Percentiles rank a stretch among this genome's conserved stretches.
Conservation (phyloP, 1,140 invertebrate species). For the Orussus abietinus region DNA sequence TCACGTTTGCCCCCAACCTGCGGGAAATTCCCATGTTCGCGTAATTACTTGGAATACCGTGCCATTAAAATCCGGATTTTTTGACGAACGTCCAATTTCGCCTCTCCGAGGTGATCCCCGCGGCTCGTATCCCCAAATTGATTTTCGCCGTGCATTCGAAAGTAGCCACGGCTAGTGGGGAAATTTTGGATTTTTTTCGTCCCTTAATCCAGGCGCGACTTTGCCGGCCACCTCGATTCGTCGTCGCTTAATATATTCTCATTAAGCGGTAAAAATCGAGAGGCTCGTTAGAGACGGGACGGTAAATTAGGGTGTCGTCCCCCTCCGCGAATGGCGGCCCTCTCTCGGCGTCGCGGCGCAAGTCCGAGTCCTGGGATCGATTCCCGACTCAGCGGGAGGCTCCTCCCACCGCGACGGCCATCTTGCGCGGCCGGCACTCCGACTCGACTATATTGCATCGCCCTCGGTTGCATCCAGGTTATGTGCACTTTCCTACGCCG, state of each 20-base stretch:
- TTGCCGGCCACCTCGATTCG: slow-evolving; percentile 5
- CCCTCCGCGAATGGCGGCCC: no score
- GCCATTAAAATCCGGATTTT: not conserved
- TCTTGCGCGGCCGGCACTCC: slow-evolving; percentile 47
- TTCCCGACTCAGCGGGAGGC: slow-evolving; percentile 47
- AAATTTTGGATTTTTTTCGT: no score
- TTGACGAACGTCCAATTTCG: not conserved
- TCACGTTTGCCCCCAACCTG: no score
- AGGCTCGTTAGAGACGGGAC: slow-evolving; percentile 30
- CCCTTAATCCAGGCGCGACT: not conserved
- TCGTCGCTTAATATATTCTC: slow-evolving; percentile 36
- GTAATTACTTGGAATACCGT: no score
- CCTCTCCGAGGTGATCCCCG: no score
- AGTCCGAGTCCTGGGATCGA: slow-evolving; percentile 52
- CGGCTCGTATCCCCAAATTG: no score
- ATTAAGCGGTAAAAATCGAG: slow-evolving; percentile 39
- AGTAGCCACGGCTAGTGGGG: not conserved
- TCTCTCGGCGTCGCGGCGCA: slow-evolving; percentile 32
- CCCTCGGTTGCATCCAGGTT: slow-evolving; percentile 45
- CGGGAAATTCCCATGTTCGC: no score
- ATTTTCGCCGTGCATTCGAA: not conserved
- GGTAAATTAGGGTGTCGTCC: slow-evolving; percentile 32
- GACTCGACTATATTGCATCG: slow-evolving; percentile 50
- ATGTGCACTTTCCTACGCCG: no score
- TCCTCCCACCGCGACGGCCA: slow-evolving; percentile 53